Percentiles rank a stretch among this genome's conserved stretches.
Evolutionary conservation across 2,113 vertebrate genomes (phyloP).

Genomic region (Recurvirostra avosetta): DNA sequence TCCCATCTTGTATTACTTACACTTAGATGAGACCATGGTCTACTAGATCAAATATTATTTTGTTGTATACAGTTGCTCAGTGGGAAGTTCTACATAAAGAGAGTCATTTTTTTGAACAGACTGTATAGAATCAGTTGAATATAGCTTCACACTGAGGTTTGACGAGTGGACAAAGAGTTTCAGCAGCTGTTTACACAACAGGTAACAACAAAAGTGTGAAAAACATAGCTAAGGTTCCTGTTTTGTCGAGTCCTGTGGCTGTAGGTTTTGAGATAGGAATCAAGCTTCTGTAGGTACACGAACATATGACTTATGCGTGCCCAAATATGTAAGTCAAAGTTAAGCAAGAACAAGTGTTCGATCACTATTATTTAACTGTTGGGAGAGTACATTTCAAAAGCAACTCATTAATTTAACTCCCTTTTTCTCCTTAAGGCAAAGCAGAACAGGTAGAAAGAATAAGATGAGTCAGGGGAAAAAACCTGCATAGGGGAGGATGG

Average conservation of each 20-base stretch:
- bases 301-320: not conserved
- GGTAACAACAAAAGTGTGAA: not conserved
- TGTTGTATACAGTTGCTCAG: not conserved
- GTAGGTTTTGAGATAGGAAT: not conserved
- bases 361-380: not conserved
- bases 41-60: not conserved
- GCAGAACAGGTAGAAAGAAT: not conserved
- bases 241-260: not conserved
- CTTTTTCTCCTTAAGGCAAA: not conserved
- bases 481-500: not conserved
- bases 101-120: not conserved
- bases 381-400: not conserved
- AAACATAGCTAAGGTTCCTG: not conserved
- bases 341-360: not conserved
- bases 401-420: not conserved
- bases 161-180: not conserved
- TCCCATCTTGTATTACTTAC: not conserved
- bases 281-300: not conserved
- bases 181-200: not conserved
- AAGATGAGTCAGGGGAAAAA: not conserved
- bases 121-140: not conserved
- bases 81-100: not conserved
- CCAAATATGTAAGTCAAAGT: not conserved
- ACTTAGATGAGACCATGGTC: not conserved
- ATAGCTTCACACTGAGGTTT: not conserved